Evolutionary conservation across 2,888 invertebrate genomes (phyloP).

Genomic region (Congeria kusceri): DNA sequence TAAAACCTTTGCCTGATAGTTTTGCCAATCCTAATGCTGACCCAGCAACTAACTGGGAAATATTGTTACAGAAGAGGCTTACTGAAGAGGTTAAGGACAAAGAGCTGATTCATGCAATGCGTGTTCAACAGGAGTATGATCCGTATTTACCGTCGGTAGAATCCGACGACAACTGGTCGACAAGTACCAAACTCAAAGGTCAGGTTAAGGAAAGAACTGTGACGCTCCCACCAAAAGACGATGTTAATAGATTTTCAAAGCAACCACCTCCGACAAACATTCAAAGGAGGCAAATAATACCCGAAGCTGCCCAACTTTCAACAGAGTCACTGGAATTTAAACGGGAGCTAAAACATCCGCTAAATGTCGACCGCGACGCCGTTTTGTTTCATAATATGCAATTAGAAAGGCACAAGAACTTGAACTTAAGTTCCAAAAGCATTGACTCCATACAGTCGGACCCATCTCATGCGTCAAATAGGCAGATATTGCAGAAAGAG

Average conservation of each 20-base stretch:
- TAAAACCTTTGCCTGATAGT: conserved; percentile 34
- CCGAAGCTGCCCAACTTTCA: conserved; percentile 58
- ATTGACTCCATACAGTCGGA: conserved; percentile 80
- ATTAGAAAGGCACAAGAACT: conserved; percentile 70
- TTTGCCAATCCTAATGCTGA: conserved; percentile 22
- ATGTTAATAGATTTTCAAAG: not conserved
- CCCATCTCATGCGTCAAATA: conserved; percentile 69
- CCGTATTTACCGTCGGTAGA: conserved; percentile 55
- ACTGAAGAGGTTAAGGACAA: conserved; percentile 81
- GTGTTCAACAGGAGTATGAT: conserved; percentile 52
- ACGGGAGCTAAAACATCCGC: conserved; percentile 65
- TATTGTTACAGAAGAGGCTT: conserved; percentile 76
- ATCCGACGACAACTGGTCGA: conserved; percentile 71
- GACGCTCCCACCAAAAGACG: conserved; percentile 45
- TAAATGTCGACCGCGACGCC: conserved; percentile 80
- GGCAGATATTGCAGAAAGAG: conserved; percentile 58
- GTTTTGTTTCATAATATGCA: conserved; percentile 81
- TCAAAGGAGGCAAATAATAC: conserved; percentile 40
- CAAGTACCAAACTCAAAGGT: conserved; percentile 49
- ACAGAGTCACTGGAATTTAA: conserved; percentile 70
- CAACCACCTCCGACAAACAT: conserved; percentile 44
- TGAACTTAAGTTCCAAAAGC: conserved; percentile 73
- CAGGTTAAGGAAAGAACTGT: conserved; percentile 53
- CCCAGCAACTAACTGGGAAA: conserved; percentile 76
- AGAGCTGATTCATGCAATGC: conserved; percentile 75